A percentile compares a stretch with the other conserved stretches of the same genome.
phyloP scores from a whole-genome alignment of 2,113 vertebrate species.

The Rhizomys pruinosus region DNA sequence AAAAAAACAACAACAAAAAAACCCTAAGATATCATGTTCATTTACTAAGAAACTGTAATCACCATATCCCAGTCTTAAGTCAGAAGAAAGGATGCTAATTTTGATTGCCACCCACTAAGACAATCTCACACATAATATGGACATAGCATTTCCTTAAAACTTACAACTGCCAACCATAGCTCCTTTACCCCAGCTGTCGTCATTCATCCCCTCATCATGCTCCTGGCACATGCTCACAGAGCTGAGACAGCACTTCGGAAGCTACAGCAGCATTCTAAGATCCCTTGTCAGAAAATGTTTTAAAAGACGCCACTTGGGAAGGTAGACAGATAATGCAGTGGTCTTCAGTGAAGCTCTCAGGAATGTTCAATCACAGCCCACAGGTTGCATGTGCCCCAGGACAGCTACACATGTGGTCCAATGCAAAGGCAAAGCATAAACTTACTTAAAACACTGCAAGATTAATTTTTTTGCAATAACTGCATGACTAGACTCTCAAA shows the following conservation, averaged over 20 bases:
- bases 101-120: background rate
- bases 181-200: background rate
- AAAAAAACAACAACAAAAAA: no score
- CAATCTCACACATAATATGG: background rate
- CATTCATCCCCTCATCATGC: background rate
- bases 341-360: background rate
- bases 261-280: background rate
- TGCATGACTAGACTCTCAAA: background rate
- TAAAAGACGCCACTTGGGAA: background rate
- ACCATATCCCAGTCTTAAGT: conserved; percentile 39
- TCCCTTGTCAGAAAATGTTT: background rate
- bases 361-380: background rate
- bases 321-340: background rate
- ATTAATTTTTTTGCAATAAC: background rate
- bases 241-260: background rate
- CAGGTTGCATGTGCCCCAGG: background rate
- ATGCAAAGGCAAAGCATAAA: background rate
- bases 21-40: background rate
- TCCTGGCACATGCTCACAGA: background rate
- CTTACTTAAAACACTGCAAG: background rate
- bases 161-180: background rate
- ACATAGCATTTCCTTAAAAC: background rate
- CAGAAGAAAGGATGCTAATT: background rate
- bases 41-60: conserved; percentile 43
- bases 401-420: background rate